Base-by-base conservation (phyloP, 37 sponge, comb jelly and placozoan species). In the Cladorhizidae sp. region DNA sequence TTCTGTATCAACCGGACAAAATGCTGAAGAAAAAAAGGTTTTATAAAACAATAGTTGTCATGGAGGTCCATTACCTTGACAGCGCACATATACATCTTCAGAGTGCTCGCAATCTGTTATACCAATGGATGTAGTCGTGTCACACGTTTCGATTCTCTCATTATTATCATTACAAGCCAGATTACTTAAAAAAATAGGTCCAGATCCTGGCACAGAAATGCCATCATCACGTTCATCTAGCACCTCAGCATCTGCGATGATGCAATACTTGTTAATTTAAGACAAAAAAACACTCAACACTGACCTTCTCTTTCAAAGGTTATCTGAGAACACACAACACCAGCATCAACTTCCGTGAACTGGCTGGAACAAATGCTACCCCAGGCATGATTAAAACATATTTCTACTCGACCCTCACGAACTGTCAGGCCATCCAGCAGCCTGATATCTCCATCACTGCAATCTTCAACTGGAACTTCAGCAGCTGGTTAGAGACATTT, bases 371-470 rank as follows among this genome's bases (percentile, higher is more conserved):
- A 78, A 40, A 78, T 45, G 8, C 67, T 65, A 1, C 79, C 79
- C 79, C 79, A 78, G 7, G 79, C 79, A 11, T 78, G 29, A 29
- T 78, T 78, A 36, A 63, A n/a, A 33, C 79, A 78, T 14, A 78
- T 67, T 49, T 78, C 67, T 18, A 78, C 67, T 65, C 67, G 23
- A 15, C 79, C 79, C 32, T 78, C 79, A 25, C 79, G 62, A 18
- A 64, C 52, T 9, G 40, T 78, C 5, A 1, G n/a, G 7, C 79
- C 79, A 64, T 40, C 33, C 8, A 42, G 32, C 2, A 78, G 52
- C 32, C 79, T 42, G 17, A 78, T 28, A 26, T 78, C 79, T 29
- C 79, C 52, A 39, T 18, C 11, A 12, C 12, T 7, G 33, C 77
- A 76, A 37, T 74, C 43, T 37, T 2, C 57, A 5, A 74, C 56